Base-by-base conservation (phyloP, 2,888 invertebrate species). In the Oithona nana region DNA sequence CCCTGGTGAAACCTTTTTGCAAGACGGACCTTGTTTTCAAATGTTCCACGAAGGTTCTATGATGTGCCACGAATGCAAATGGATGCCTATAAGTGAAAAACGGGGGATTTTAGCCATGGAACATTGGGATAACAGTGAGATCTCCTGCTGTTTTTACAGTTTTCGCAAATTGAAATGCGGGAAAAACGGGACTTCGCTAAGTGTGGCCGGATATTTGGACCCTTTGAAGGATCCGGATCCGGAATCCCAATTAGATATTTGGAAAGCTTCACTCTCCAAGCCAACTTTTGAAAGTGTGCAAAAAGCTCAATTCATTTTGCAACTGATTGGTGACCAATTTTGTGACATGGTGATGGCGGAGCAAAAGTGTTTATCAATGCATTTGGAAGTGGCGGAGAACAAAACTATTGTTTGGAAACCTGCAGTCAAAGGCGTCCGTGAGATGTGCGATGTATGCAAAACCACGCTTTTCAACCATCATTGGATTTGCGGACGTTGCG, bases 391-490 rank as follows among this genome's bases (percentile, higher is more conserved):
- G 26, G 20, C 50, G n/a, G 51, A 51, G n/a, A 54, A 61, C 54
- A 61, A 61, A 26, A 22, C n/a, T 26, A 56, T 56, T 22, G 55
- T 55, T 2, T 62, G 62, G 62, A 62, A 62, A 22, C 62, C 54
- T 4, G 54, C 62, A 24, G 62, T 62, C 4, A 62, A 71, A 49
- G 72, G 72, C 2, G 73, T 73, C 16, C 67, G 75, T n/a, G 75
- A 75, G 66, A 72, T 74, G 72, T 75, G 75, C 67, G 75, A 75
- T 67, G 71, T 72, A 6, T 75, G 75, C 66, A 70, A 70, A 64
- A 74, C 75, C 1, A 74, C 74, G 2, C 65, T 75, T 52, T 75
- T 75, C 68, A 75, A 75, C 70, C 70, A 72, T 68, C 74, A 75
- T 68, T 75, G 73, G 72, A 72, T 73, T 52, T 75, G 75, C 67